Evolutionary conservation across 2,797 vertebrate species (phyloP).

Genomic region (Etheostoma nigrum): DNA sequence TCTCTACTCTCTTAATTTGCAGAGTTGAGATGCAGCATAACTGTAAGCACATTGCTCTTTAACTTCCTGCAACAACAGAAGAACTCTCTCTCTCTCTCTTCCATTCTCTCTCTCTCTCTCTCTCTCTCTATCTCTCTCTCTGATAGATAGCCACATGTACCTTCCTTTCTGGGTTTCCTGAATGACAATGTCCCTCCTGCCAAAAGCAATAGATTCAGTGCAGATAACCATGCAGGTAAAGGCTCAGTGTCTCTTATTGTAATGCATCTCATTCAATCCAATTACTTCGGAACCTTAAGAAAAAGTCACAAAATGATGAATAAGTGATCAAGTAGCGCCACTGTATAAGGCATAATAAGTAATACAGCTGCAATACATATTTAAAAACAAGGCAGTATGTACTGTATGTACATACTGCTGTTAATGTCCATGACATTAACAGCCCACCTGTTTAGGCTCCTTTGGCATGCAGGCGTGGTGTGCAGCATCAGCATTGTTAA

Average conservation of each 20-base stretch:
- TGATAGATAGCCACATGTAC: slow-evolving; percentile 8
- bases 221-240: slow-evolving; percentile 39
- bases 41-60: slow-evolving; percentile 24
- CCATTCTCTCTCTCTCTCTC: too few relatives aligned
- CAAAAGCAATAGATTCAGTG: slow-evolving; percentile 12
- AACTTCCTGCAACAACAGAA: slow-evolving; percentile 20
- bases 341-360: slow-evolving; percentile 26
- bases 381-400: slow-evolving; percentile 46
- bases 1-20: slow-evolving; percentile 34
- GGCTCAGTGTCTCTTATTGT: slow-evolving; percentile 29
- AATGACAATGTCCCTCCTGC: slow-evolving; percentile 32
- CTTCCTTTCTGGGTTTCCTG: slow-evolving; percentile 30
- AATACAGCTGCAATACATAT: slow-evolving; percentile 47
- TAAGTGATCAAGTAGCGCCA: slow-evolving; percentile 44
- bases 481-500: slow-evolving; percentile 56
- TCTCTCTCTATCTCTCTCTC: slow-evolving; percentile 7
- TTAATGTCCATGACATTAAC: slow-evolving; percentile 57
- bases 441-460: slow-evolving; percentile 46
- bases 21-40: slow-evolving; percentile 35
- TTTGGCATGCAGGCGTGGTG: slow-evolving; percentile 11
- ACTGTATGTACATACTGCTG: too few relatives aligned
- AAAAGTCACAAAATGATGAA: slow-evolving; percentile 56
- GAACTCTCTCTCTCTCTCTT: not conserved
- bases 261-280: slow-evolving; percentile 52
- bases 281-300: slow-evolving; percentile 42